These are phyloP conservation scores for Ciona savignyi DNA, from an alignment of 23 tunicate genomes.

Conservation along the genomic window DNA sequence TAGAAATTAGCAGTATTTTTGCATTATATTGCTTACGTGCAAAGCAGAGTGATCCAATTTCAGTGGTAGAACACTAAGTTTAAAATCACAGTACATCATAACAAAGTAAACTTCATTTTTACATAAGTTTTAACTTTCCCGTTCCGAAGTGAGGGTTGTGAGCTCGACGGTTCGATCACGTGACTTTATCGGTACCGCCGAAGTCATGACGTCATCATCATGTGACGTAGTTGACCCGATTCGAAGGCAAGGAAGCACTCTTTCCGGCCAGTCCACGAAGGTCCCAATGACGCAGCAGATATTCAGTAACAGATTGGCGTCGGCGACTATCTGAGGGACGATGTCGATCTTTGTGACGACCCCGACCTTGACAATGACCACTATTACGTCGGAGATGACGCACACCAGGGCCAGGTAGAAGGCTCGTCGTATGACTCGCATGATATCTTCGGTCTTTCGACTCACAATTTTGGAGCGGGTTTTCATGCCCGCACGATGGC, in stretches of 20 bases:
- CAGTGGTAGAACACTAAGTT: too few relatives aligned
- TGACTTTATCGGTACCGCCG: background rate
- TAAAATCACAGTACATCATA: too few relatives aligned
- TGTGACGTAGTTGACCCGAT: background rate
- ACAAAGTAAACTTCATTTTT: too few relatives aligned
- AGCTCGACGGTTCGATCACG: background rate
- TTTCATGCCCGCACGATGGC: slow-evolving; percentile 5
- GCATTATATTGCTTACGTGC: too few relatives aligned
- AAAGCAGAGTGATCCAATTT: too few relatives aligned
- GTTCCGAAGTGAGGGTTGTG: background rate
- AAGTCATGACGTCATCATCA: background rate
- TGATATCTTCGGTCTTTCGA: background rate
- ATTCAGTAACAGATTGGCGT: slow-evolving; percentile 6
- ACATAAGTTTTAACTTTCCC: background rate
- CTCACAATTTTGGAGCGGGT: background rate
- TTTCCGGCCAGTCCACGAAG: slow-evolving; percentile 10
- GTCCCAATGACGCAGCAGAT: background rate
- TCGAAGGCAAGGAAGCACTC: slow-evolving; percentile 1
- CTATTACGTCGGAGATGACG: slow-evolving; percentile 10
- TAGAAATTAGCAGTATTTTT: too few relatives aligned
- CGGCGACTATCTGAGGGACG: slow-evolving; percentile 6
- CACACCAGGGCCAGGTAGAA: slow-evolving; percentile 21
- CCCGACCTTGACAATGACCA: slow-evolving; percentile 12
- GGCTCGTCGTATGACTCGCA: slow-evolving; percentile 9
- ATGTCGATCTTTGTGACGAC: slow-evolving; percentile 14